These are phyloP conservation scores for Zosterops pallidus DNA, from an alignment of 2,113 vertebrate genomes.

Conservation along the genomic window DNA sequence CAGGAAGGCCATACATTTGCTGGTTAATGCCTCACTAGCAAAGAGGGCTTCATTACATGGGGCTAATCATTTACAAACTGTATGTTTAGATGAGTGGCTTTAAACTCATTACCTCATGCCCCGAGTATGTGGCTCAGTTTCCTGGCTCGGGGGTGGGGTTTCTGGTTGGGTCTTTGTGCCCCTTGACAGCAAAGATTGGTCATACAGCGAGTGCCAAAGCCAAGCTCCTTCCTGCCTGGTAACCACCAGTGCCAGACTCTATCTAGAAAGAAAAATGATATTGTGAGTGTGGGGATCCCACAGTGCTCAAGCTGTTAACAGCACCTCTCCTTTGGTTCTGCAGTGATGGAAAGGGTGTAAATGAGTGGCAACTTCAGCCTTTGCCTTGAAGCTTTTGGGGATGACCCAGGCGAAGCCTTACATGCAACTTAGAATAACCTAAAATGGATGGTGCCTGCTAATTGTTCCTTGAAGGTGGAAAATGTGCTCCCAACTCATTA, in stretches of 20 bases:
- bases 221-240: background rate
- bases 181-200: background rate
- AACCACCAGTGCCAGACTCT: background rate
- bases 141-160: background rate
- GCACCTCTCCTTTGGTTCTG: background rate
- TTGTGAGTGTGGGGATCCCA: rapidly evolving
- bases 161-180: background rate
- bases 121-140: rapidly evolving
- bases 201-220: rapidly evolving
- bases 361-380: background rate
- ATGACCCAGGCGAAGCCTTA: background rate
- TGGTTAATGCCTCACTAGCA: slow-evolving; percentile 23
- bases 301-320: rapidly evolving
- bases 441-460: background rate
- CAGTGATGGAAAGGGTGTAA: rapidly evolving
- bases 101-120: background rate
- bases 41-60: rapidly evolving
- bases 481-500: rapidly evolving
- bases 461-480: background rate
- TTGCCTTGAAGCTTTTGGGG: background rate
- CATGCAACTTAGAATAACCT: background rate
- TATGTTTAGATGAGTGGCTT: background rate
- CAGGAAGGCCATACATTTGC: rapidly evolving
- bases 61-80: slow-evolving; percentile 32
- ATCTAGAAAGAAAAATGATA: rapidly evolving